Conservation (phyloP, 2,113 vertebrate genomes). For the Eonycteris spelaea region DNA sequence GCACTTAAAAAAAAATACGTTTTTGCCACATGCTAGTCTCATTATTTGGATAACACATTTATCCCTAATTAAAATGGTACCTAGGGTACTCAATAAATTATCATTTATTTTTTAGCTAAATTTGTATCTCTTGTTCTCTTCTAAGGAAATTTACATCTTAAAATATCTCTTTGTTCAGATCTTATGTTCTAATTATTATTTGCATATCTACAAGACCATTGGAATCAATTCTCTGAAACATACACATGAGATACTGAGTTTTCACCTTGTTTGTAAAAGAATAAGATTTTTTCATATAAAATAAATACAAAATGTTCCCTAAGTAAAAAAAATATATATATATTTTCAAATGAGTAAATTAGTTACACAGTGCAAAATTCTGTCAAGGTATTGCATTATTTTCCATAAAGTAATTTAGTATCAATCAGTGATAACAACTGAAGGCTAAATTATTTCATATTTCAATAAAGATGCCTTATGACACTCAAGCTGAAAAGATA, state of each 20-base stretch:
- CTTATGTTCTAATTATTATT: background rate
- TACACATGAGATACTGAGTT: background rate
- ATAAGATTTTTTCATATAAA: background rate
- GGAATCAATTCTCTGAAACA: background rate
- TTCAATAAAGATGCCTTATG: background rate
- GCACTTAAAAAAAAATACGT: conserved; percentile 22
- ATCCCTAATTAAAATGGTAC: conserved; percentile 50
- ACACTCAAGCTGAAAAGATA: background rate
- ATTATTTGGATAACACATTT: conserved; percentile 39
- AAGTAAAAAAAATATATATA: background rate
- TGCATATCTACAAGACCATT: background rate
- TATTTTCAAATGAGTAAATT: background rate
- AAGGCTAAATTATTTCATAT: background rate
- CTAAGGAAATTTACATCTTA: background rate
- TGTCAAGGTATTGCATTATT: background rate
- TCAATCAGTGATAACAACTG: background rate
- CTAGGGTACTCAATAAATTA: conserved; percentile 4
- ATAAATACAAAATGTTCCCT: background rate
- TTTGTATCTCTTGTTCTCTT: background rate
- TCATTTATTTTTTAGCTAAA: background rate
- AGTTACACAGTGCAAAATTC: background rate
- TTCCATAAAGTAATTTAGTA: background rate
- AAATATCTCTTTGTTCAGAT: background rate
- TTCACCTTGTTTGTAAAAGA: background rate
- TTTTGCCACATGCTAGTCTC: conserved; percentile 34